Base-by-base conservation (phyloP, 2,888 invertebrate genomes). In the Hirtodrosophila trivittata region DNA sequence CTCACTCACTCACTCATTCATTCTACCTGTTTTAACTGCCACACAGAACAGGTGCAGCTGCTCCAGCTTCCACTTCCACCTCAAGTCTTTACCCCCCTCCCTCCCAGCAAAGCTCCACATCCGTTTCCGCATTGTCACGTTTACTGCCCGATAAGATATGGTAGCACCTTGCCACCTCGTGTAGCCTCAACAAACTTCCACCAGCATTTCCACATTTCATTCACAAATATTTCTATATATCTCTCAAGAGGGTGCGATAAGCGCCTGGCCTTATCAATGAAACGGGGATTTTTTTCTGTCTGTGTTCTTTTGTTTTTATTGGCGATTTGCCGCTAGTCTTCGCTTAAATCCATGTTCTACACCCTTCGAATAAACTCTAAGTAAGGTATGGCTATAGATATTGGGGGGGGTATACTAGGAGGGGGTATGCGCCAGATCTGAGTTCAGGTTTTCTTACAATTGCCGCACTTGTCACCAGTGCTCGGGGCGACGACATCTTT, bases 401-500 rank as follows among this genome's bases (percentile, higher is more conserved):
- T 21, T 21, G 5, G 2, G 18, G 18, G 2, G 18, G 18, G 18
- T 2, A 21, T 3, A 5, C 18, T 2, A 5, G 18, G 18, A 28
- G n/a, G 28, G 28, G 9, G 9, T 30, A 35, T 12, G 42, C 26
- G 30, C 37, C 50, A 32, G 16, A 28, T 54, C 57, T 13, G 32
- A 41, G 54, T 59, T 77, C 74, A 60, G 67, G 77, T 54, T 78
- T 62, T 55, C 62, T 58, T 65, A 78, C 77, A 86, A 78, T 85
- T 86, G 85, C 51, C 82, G 78, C 85, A 86, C 87, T 86, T 78
- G 87, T 78, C 87, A 76, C 50, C 56, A 41, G 26, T 50, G 39
- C 51, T 57, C 18, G 71, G 64, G 56, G 58, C 66, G 72, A 50
- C 62, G 45, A 62, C 57, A 52, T 59, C 41, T 46, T 55, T 51